A percentile compares a stretch with the other conserved stretches of the same genome.
phyloP scores from a whole-genome alignment of 2,888 invertebrate species.

The Netelia fuscicornis region DNA sequence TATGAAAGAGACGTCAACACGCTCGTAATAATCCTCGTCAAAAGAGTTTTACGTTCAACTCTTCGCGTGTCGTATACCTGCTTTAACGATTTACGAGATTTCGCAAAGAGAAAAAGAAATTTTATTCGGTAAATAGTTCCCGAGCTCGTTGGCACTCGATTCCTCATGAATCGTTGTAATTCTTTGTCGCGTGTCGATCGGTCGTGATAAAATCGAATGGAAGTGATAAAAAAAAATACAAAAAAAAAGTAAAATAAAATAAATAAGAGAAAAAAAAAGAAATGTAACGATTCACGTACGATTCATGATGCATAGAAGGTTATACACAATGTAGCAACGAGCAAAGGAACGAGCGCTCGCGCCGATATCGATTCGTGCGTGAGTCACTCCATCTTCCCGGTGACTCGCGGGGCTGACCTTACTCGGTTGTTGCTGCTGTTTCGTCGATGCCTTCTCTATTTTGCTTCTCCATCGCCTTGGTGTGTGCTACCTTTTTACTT shows the following conservation, averaged over 20 bases:
- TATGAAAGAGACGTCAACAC: too few species aligned
- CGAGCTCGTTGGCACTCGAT: background rate
- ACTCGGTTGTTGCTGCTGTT: conserved; percentile 64
- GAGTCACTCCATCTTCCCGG: conserved; percentile 68
- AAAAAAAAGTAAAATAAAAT: background rate
- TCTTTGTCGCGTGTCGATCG: background rate
- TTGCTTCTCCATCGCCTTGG: background rate
- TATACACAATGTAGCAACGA: conserved; percentile 54
- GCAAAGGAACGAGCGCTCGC: conserved; percentile 50
- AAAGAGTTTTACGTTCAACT: background rate
- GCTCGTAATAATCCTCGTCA: too few species aligned
- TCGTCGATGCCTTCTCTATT: conserved; percentile 6
- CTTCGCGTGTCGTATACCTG: background rate
- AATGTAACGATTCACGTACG: background rate
- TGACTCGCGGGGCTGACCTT: conserved; percentile 69
- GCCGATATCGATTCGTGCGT: conserved; percentile 68
- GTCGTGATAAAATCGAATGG: background rate
- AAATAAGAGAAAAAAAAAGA: too few species aligned
- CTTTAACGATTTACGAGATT: background rate
- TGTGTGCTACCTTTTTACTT: conserved; percentile 11
- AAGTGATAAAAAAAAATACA: background rate
- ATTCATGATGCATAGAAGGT: conserved; percentile 39
- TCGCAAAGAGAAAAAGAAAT: background rate
- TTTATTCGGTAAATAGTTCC: background rate
- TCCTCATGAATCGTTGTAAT: background rate